phyloP scores from a whole-genome alignment of 1,140 invertebrate species.

The Chrysoperla carnea region DNA sequence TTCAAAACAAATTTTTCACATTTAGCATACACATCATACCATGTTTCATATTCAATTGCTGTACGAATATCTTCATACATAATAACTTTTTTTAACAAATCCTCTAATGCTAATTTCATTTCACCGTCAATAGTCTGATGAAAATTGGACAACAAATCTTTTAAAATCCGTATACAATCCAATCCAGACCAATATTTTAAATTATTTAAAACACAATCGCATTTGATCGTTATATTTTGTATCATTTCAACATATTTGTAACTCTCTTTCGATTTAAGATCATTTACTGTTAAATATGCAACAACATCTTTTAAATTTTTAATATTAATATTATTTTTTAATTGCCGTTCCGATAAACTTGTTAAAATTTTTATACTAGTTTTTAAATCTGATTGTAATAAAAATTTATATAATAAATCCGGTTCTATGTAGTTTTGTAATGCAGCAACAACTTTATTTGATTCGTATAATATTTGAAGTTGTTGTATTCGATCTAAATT shows the following conservation, averaged over 20 bases:
- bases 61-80: slow-evolving; percentile 24
- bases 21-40: slow-evolving; percentile 25
- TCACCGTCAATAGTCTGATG: slow-evolving; percentile 1
- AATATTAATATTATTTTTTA: slow-evolving; percentile 9
- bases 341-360: slow-evolving; percentile 15
- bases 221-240: slow-evolving; percentile 14
- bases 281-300: slow-evolving; percentile 12
- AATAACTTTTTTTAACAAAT: slow-evolving; percentile 26
- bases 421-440: slow-evolving; percentile 21
- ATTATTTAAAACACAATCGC: slow-evolving; percentile 20
- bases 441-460: slow-evolving; percentile 28
- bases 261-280: slow-evolving; percentile 11
- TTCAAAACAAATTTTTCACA: slow-evolving; percentile 35
- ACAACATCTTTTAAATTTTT: slow-evolving; percentile 11
- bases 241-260: slow-evolving; percentile 16
- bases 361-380: slow-evolving; percentile 13
- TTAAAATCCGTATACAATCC: slow-evolving; percentile 16
- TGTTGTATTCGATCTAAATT: slow-evolving; percentile 21
- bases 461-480: slow-evolving; percentile 24
- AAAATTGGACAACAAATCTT: slow-evolving; percentile 12
- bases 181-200: slow-evolving; percentile 16
- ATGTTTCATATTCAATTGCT: slow-evolving; percentile 18
- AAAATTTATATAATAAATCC: slow-evolving; percentile 11
- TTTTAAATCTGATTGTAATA: slow-evolving; percentile 13
- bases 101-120: slow-evolving; percentile 15